These are phyloP conservation scores for Chrysodeixis includens DNA, from an alignment of 2,888 invertebrate species.

Conservation along the genomic window DNA sequence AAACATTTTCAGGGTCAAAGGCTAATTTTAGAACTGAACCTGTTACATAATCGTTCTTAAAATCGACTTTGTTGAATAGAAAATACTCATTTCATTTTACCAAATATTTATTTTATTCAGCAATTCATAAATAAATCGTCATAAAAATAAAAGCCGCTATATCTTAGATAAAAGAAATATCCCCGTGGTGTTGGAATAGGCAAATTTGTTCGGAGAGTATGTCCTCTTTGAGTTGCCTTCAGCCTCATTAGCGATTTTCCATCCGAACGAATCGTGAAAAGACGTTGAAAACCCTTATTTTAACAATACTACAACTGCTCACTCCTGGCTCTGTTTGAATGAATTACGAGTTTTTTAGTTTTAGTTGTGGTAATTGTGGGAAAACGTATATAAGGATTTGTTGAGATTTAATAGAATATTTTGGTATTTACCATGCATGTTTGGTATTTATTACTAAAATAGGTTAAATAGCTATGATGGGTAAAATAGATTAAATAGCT, in stretches of 20 bases:
- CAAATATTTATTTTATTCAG: too few relatives aligned
- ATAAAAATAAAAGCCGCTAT: background rate
- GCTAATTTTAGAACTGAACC: too few relatives aligned
- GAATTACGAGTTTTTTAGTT: background rate
- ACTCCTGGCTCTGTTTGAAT: slow-evolving; percentile 18
- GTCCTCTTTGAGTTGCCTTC: slow-evolving; percentile 75
- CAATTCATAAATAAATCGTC: background rate
- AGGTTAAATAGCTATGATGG: too few relatives aligned
- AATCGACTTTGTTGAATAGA: too few relatives aligned
- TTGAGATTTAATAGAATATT: too few relatives aligned
- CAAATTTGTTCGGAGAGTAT: slow-evolving; percentile 69
- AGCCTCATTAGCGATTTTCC: slow-evolving; percentile 84
- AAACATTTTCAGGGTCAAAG: too few relatives aligned
- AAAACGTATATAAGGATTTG: too few relatives aligned
- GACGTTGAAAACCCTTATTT: slow-evolving; percentile 67
- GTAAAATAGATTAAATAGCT: too few relatives aligned
- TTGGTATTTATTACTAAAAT: too few relatives aligned
- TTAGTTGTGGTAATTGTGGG: background rate
- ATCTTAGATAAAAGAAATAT: slow-evolving; percentile 52
- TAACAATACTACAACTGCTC: slow-evolving; percentile 61
- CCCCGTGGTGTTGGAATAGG: slow-evolving; percentile 63
- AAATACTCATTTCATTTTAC: too few relatives aligned
- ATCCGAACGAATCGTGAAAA: slow-evolving; percentile 69
- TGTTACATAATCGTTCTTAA: too few relatives aligned
- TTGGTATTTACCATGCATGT: too few relatives aligned